phyloP scores from a whole-genome alignment of 1,140 invertebrate species.

The Notospermus geniculatus region DNA sequence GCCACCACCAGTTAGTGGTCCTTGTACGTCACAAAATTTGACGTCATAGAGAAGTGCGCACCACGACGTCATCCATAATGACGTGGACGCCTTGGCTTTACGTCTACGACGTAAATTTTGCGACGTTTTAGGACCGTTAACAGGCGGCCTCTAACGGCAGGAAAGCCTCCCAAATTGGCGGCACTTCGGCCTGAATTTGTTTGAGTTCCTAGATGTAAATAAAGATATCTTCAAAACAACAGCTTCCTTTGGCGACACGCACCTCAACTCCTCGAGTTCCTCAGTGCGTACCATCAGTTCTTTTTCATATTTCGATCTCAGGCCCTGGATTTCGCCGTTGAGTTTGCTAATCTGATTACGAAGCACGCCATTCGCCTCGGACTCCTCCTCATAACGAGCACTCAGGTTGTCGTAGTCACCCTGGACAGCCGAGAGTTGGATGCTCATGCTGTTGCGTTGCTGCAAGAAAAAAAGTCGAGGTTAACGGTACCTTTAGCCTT shows the following conservation, averaged over 20 bases:
- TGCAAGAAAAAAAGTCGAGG: constrained; percentile 23
- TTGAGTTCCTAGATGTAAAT: no score
- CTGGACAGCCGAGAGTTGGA: constrained; percentile 47
- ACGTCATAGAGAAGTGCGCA: no score
- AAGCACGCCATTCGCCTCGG: constrained; percentile 42
- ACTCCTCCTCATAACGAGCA: constrained; percentile 53
- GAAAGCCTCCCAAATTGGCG: neutral
- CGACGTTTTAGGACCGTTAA: no score
- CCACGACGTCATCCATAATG: no score
- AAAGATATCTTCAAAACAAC: no score
- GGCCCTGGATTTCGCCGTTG: constrained; percentile 40
- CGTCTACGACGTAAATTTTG: no score
- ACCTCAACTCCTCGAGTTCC: constrained; percentile 54
- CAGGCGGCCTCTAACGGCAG: no score
- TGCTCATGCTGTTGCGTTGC: constrained; percentile 51
- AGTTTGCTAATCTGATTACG: constrained; percentile 43
- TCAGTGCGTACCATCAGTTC: constrained; percentile 50
- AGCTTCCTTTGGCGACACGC: no score
- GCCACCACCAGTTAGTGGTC: no score
- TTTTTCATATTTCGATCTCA: constrained; percentile 52
- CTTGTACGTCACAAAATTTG: no score
- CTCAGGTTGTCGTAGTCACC: constrained; percentile 53
- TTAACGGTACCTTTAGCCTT: no score
- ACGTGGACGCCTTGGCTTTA: no score
- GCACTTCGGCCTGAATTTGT: neutral